phyloP scores from a whole-genome alignment of 2,888 invertebrate genomes.

The Proisotoma minuta region DNA sequence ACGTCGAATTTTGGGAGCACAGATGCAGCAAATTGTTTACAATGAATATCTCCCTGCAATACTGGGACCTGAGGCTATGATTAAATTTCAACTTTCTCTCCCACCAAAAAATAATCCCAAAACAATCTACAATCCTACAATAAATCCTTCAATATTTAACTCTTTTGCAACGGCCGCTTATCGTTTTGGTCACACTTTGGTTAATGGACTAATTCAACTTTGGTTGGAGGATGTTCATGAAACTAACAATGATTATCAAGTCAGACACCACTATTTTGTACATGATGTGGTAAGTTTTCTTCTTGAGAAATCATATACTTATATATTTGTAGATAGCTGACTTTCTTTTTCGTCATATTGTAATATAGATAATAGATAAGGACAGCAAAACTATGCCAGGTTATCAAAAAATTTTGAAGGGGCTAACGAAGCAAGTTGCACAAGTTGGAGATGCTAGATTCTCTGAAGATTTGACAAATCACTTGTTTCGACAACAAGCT shows the following conservation, averaged over 20 bases:
- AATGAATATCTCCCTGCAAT: not conserved
- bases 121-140: not conserved
- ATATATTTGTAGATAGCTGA: no score
- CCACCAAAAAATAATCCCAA: not conserved
- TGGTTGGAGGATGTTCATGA: no score
- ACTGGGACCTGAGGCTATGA: not conserved
- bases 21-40: conserved; percentile 2
- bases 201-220: conserved; percentile 33
- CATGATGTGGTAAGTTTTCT: no score
- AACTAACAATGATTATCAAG: no score
- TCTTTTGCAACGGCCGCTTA: not conserved
- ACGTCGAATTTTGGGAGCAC: not conserved
- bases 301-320: no score
- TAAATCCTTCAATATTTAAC: not conserved
- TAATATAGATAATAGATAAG: no score
- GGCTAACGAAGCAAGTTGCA: not conserved
- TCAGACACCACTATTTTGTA: no score
- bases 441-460: not conserved
- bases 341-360: no score
- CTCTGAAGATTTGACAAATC: conserved; percentile 22
- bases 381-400: no score
- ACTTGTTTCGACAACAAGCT: conserved; percentile 2
- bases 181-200: conserved; percentile 39
- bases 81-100: not conserved
- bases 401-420: not conserved